phyloP scores from a whole-genome alignment of 2,888 invertebrate genomes.

The Lymantria dispar region DNA sequence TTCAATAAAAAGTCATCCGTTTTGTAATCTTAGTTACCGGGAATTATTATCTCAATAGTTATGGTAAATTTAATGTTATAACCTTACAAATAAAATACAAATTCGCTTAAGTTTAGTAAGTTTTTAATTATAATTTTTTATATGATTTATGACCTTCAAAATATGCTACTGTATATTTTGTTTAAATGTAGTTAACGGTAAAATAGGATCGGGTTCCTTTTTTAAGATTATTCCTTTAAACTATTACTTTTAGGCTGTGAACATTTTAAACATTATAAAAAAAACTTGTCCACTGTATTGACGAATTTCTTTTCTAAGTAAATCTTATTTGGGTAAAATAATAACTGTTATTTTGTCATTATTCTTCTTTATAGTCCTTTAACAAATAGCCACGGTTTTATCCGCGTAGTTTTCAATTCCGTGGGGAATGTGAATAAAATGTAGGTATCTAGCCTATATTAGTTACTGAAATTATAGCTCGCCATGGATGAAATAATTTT shows the following conservation, averaged over 20 bases:
- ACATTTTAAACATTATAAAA: no score
- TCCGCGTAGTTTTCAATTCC: no score
- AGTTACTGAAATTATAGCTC: no score
- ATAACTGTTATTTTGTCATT: no score
- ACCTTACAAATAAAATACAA: not conserved
- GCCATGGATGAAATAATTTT: no score
- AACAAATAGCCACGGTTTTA: no score
- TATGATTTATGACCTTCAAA: conserved; percentile 28
- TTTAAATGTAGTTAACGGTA: conserved; percentile 21
- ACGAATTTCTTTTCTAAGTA: no score
- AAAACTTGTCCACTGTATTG: no score
- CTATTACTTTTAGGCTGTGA: conserved; percentile 4
- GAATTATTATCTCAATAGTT: not conserved
- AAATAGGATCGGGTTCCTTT: conserved; percentile 3
- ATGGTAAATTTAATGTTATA: conserved; percentile 9
- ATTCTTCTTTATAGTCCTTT: no score
- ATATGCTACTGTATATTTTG: conserved; percentile 28
- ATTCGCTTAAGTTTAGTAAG: not conserved
- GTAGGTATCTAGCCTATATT: no score
- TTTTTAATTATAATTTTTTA: conserved; percentile 10
- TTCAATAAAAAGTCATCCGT: conserved; percentile 24
- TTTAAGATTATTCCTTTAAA: conserved; percentile 8
- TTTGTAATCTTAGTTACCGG: conserved; percentile 13
- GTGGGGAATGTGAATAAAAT: no score
- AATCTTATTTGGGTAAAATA: no score